phyloP scores from a whole-genome alignment of 2,797 vertebrate species.

The Mycteria americana region DNA sequence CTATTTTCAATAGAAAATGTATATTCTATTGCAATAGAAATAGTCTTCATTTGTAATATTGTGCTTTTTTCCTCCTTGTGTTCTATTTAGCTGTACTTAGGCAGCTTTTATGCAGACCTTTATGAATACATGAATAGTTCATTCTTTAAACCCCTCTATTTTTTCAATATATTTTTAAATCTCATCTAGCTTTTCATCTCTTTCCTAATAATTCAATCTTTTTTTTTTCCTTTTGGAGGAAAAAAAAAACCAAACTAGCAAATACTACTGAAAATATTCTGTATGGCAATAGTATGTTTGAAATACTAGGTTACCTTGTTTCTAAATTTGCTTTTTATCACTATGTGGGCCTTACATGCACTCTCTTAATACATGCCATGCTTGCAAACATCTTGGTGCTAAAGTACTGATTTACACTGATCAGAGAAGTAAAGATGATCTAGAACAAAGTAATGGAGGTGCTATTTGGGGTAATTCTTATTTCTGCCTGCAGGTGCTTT shows the following conservation, averaged over 20 bases:
- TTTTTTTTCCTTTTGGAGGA: background rate
- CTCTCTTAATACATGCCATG: background rate
- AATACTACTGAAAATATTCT: background rate
- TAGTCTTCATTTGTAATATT: background rate
- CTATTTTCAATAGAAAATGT: background rate
- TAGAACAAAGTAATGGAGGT: background rate
- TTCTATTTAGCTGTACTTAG: background rate
- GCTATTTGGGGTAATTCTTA: background rate
- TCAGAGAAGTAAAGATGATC: background rate
- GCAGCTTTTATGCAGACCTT: background rate
- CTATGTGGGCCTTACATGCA: background rate
- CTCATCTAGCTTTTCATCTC: background rate
- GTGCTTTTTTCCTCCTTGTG: background rate
- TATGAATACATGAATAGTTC: background rate
- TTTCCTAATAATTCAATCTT: background rate
- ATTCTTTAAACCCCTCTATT: background rate
- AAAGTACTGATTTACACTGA: background rate
- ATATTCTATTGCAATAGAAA: background rate
- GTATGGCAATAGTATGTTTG: background rate
- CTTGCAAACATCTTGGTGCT: background rate
- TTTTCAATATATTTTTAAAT: background rate
- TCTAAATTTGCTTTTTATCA: background rate
- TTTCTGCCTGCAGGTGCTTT: background rate
- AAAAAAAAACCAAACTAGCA: background rate
- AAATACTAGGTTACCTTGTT: background rate